Evolutionary conservation across 2,888 invertebrate species (phyloP), one percentile per base, ranked within the genome.

Genomic region (Alsophila aescularia): DNA sequence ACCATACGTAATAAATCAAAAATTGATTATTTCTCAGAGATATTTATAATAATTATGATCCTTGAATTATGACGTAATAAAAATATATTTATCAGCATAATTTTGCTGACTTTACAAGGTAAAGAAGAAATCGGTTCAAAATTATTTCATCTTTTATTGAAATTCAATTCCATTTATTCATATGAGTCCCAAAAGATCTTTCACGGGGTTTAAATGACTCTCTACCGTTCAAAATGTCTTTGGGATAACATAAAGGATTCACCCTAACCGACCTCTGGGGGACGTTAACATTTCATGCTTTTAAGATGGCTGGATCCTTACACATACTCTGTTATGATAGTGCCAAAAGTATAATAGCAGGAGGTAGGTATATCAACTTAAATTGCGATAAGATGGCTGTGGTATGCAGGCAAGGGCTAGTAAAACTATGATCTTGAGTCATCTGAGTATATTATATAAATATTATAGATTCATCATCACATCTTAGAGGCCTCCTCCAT

Each of bases 101-200:
- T 9, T 27, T 27, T 9, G 18, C 24, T 7, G 24, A 24, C 29
- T 1, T 10, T n/a, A 29, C 2, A 29, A 29, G 10, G 10, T 29
- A n/a, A 3, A 16, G 18, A 13, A 9, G 18, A 41, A 24, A 24
- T 36, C 47, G n/a, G 42, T 29, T 16, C 21, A 37, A 42, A 48
- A 37, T 32, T 37, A 48, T 35, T 34, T 40, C n/a, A 42, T 53
- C 41, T 42, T 41, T 18, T 50, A 55, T 50, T 40, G 40, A 29
- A 44, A 50, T 41, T 55, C 55, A 45, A 50, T 49, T 49, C 49
- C 12, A 42, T 55, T 45, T 55, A 55, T 55, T 55, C 50, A 50
- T 50, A 55, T 21, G 40, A 40, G 36, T 21, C 50, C 50, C 50
- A 49, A 50, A 54, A 55, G 55, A 45, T 50, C 50, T 34, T 27